Evolutionary conservation across 1,140 invertebrate genomes (phyloP), one percentile per base, ranked within the genome.

Genomic region (Brachionus koreanus): DNA sequence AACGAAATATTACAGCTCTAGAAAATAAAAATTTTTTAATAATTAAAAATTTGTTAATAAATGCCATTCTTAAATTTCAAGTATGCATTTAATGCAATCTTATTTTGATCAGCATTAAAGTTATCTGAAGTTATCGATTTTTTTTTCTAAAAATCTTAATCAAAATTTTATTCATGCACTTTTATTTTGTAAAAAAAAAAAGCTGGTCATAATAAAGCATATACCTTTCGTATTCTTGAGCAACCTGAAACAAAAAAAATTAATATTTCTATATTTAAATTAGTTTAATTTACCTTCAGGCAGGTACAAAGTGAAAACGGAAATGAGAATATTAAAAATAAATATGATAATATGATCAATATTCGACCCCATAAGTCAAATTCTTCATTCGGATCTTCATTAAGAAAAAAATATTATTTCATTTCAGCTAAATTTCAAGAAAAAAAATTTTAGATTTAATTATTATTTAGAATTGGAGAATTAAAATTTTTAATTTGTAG

Each of bases 211-310:
- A 67, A n/a, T 5, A 72, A 72, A 9, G 5, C n/a, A 57, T 5
- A 29, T 63, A 79, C 76, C 87, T 72, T 76, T 87, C 87, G 84
- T 87, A 87, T 84, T 87, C 86, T 83, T 86, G 85, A 7, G 86
- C 86, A 52, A 86, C 85, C 86, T 87, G 83, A 9, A 61, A 82
- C 9, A 74, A 74, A 33, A 74, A n/a, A 1, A 13, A 25, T 46
- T 13, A 43, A 42, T 39, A 10, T 4, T 52, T 79, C 9, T 35
- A 16, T 19, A 61, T 43, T 9, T 10, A 52, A 29, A 5, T 10
- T 37, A 61, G 52, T 33, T 12, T 25, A 61, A 12, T 13, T 79
- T 79, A 79, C 76, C 29, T 65, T 57, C 16, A 79, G 19, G 9
- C 76, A 79, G 29, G 61, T 65, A 52, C 76, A 79, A 19, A 79